A percentile compares a stretch with the other conserved stretches of the same genome.
Evolutionary conservation across 2,797 vertebrate species (phyloP).

Genomic region (Coregonus ussuriensis): DNA sequence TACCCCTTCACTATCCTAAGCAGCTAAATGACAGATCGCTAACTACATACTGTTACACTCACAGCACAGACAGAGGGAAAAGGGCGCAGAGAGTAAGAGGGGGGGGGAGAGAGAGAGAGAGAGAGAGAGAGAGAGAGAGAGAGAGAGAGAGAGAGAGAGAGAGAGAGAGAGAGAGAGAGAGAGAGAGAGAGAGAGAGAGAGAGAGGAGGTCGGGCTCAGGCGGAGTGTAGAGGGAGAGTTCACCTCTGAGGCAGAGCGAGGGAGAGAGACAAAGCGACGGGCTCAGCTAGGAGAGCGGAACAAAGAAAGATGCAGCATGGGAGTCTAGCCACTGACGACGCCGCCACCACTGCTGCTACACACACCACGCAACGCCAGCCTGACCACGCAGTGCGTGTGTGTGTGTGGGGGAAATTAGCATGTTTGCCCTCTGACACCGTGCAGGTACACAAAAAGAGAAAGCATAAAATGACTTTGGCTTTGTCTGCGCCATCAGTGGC

Average conservation of each 20-base stretch:
- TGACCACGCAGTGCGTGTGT: neutral
- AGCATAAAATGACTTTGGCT: slow-evolving; percentile 14
- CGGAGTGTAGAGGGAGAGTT: no score
- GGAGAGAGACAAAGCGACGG: slow-evolving; percentile 64
- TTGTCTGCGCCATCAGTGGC: slow-evolving; percentile 11
- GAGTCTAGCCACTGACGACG: slow-evolving; percentile 56
- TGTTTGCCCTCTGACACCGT: slow-evolving; percentile 17
- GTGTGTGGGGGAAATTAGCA: slow-evolving; percentile 2
- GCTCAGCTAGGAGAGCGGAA: slow-evolving; percentile 69
- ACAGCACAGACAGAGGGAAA: neutral
- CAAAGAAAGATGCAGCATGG: slow-evolving; percentile 75
- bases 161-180: no score
- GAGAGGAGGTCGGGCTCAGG: no score
- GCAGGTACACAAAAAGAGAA: neutral
- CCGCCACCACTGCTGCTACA: slow-evolving; percentile 21
- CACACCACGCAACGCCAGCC: slow-evolving; percentile 12
- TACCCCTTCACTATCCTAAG: neutral
- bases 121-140: no score
- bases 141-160: no score
- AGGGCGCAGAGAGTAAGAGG: neutral
- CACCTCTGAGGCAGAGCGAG: no score
- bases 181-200: no score
- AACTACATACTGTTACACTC: neutral
- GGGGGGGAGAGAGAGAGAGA: no score
- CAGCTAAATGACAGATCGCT: neutral